Evolutionary conservation across 1,140 invertebrate species (phyloP).

Genomic region (Atta colombica): DNA sequence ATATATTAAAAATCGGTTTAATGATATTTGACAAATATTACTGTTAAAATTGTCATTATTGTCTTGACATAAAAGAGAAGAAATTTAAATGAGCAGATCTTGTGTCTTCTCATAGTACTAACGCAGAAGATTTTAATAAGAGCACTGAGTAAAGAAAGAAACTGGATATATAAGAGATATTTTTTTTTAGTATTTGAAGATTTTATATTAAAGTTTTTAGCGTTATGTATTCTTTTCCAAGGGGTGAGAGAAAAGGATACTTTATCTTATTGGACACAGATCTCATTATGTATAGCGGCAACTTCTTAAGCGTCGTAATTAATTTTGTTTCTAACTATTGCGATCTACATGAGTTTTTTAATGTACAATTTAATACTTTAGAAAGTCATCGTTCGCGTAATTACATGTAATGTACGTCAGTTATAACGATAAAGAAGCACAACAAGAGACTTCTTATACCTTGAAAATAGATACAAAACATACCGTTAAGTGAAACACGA

Average conservation of each 20-base stretch:
- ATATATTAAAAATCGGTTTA: constrained; percentile 25
- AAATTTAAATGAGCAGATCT: constrained; percentile 45
- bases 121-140: constrained; percentile 54
- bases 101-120: not conserved
- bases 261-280: constrained; percentile 9
- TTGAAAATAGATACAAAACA: constrained; percentile 34
- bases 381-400: constrained; percentile 21
- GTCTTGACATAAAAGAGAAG: not conserved
- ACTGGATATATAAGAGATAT: constrained; percentile 39
- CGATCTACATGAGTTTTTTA: constrained; percentile 2
- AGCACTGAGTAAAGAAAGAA: constrained; percentile 33
- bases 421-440: constrained; percentile 2
- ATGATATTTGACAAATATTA: constrained; percentile 13
- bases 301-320: constrained; percentile 13
- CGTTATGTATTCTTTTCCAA: constrained; percentile 2
- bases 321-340: constrained; percentile 26
- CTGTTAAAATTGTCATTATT: constrained; percentile 5
- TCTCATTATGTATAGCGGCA: constrained; percentile 4
- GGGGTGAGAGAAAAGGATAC: not conserved
- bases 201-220: constrained; percentile 58
- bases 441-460: constrained; percentile 28
- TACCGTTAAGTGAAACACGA: constrained; percentile 58
- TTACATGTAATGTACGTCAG: not conserved
- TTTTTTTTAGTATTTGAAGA: constrained; percentile 46
- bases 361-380: constrained; percentile 1